A percentile compares a stretch with the other conserved stretches of the same genome.
Evolutionary conservation across 2,888 invertebrate species (phyloP).

Genomic region (Dorcus parallelipipedus): DNA sequence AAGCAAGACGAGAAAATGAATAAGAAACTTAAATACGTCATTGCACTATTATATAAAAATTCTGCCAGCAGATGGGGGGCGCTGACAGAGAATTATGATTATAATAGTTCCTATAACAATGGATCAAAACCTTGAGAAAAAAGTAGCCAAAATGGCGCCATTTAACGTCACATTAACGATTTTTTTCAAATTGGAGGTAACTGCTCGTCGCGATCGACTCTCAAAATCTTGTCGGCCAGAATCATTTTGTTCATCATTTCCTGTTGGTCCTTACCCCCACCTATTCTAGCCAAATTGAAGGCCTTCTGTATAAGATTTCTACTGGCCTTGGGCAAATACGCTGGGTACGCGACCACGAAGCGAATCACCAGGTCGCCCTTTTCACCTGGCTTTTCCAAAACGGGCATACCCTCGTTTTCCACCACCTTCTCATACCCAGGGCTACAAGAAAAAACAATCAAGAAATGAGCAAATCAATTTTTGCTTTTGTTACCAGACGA

Average conservation of each 20-base stretch:
- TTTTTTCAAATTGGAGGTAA: conserved; percentile 34
- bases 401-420: conserved; percentile 70
- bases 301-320: conserved; percentile 45
- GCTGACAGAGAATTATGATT: too few relatives aligned
- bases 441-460: conserved; percentile 36
- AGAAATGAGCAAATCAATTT: too few relatives aligned
- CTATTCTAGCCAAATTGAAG: conserved; percentile 43
- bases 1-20: too few relatives aligned
- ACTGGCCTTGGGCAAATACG: conserved; percentile 51
- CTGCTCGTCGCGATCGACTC: conserved; percentile 46
- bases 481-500: conserved; percentile 53
- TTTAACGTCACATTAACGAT: conserved; percentile 24
- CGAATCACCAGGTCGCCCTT: conserved; percentile 68
- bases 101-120: too few relatives aligned
- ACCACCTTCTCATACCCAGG: conserved; percentile 68
- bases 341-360: conserved; percentile 61
- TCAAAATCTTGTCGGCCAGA: conserved; percentile 47
- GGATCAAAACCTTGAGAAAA: too few relatives aligned
- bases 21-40: too few relatives aligned
- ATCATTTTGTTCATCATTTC: conserved; percentile 48
- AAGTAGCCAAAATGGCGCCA: conserved; percentile 37
- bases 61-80: too few relatives aligned
- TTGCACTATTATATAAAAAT: too few relatives aligned
- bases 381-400: conserved; percentile 58
- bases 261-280: conserved; percentile 38